Base-by-base conservation (phyloP, 2,888 invertebrate species). In the Drosophila nr. perissopoda region DNA sequence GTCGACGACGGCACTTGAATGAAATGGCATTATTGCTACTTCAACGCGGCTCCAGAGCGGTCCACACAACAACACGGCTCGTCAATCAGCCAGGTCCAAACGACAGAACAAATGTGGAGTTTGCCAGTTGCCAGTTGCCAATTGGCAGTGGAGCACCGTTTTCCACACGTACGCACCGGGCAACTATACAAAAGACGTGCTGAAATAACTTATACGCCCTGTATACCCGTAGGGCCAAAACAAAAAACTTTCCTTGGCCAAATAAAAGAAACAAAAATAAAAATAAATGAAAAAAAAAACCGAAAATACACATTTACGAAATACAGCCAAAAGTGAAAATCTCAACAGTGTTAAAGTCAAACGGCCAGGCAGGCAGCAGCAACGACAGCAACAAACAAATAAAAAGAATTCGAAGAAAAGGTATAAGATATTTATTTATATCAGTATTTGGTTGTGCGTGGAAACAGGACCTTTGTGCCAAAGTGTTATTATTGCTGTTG, bases 11-110 rank as follows among this genome's bases (percentile, higher is more conserved):
- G 74, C 86, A 88, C 82, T 87, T 76, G 83, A 87, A 86, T 83
- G 79, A 87, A 87, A 86, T 87, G 89, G 84, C 87, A 84, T 87
- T 87, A 88, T 87, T 86, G 88, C 88, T 88, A 86, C 87, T 83
- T 88, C 76, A 82, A 84, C 84, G 87, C 78, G 77, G 73, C 62
- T 53, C 61, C 71, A 70, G 58, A 48, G 25, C 57, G 40, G 54
- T 52, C 53, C 53, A 58, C 54, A 58, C 57, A 40, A 57, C 57
- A 57, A 31, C 57, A 62, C 68, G 74, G 70, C 73, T 75, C 76
- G 83, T 86, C 86, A 88, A 87, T 88, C 88, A 87, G 80, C 62
- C 56, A 53, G 64, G 16, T 31, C 42, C 31, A 57, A 57, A 40
- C 8, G 49, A 31, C 51, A 58, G 27, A 29, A 42, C 49, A 57